Base-by-base conservation (phyloP, 2,113 vertebrate genomes). In the Accipiter cooperii region DNA sequence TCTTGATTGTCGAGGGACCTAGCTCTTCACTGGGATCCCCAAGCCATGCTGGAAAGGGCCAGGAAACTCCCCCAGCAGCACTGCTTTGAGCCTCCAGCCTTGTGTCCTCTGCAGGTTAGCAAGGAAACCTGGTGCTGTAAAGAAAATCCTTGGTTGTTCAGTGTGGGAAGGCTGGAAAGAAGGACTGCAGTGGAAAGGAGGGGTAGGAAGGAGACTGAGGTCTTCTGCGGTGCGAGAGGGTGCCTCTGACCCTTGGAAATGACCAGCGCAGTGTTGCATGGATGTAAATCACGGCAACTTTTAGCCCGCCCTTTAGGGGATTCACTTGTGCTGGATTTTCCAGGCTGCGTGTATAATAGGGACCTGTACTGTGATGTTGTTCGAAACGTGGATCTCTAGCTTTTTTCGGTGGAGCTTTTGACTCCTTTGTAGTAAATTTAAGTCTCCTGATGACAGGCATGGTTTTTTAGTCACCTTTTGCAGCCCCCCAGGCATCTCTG, bases 241-340 rank as follows among this genome's bases (percentile, higher is more conserved):
- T 57, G 24, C 25, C 40, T 63, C 22, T 84, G 68, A 19, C 36
- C 34, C 26, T 52, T 5, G 5, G 81, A 55, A 55, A 24, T 5
- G 22, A 15, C 47, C 33, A 34, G 2, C 1, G 1, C 25, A 25
- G 9, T 8, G 1, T 9, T 51, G 14, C 12, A 4, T 6, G 33
- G 9, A 20, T 28, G 16, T n/a, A 60, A 26, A 25, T 46, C 58
- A 12, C 0, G 0, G 17, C n/a, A 47, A 4, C 1, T 1, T 64
- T 83, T 17, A 51, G 42, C 49, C 28, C 33, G 57, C 31, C 17
- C 18, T 65, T 75, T 34, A 14, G 42, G 49, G 19, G 21, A 49
- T 31, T 29, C 8, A 4, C 15, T 71, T 40, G 13, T 36, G 63
- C 61, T 66, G 66, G 29, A 0, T 55, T 63, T 84, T 69, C 22